Evolutionary conservation across 2,113 vertebrate genomes (phyloP).

Genomic region (Leucopsar rothschildi): DNA sequence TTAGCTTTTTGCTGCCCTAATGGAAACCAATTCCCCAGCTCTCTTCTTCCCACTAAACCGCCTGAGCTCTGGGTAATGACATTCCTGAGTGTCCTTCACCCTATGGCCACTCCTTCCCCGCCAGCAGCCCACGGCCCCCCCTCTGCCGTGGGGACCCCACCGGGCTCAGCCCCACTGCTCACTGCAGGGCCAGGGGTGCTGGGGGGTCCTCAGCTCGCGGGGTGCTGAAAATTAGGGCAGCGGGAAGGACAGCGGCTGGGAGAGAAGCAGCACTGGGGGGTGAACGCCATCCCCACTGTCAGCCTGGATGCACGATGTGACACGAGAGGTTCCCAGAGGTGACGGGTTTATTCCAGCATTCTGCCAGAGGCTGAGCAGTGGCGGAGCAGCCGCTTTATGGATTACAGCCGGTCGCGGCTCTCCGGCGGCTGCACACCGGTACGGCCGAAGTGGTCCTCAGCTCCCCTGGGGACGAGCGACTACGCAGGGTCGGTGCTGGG

Average conservation of each 20-base stretch:
- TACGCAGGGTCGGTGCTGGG: not conserved
- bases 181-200: accelerated
- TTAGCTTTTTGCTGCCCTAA: conserved; percentile 50
- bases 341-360: not conserved
- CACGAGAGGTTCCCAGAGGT: not conserved
- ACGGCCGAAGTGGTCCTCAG: not conserved
- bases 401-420: not conserved
- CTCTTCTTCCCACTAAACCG: not conserved
- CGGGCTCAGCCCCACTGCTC: not conserved
- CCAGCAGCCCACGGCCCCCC: not conserved
- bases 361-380: not conserved
- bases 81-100: not conserved
- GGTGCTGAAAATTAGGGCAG: not conserved
- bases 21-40: conserved; percentile 51
- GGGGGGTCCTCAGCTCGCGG: not conserved
- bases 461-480: not conserved
- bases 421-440: not conserved
- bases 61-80: not conserved
- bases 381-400: not conserved
- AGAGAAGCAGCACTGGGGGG: not conserved
- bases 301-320: not conserved
- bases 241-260: not conserved
- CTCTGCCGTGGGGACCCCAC: not conserved
- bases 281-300: not conserved
- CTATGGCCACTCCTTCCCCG: not conserved